Evolutionary conservation across 2,113 vertebrate species (phyloP).

Genomic region (Labrus mixtus): DNA sequence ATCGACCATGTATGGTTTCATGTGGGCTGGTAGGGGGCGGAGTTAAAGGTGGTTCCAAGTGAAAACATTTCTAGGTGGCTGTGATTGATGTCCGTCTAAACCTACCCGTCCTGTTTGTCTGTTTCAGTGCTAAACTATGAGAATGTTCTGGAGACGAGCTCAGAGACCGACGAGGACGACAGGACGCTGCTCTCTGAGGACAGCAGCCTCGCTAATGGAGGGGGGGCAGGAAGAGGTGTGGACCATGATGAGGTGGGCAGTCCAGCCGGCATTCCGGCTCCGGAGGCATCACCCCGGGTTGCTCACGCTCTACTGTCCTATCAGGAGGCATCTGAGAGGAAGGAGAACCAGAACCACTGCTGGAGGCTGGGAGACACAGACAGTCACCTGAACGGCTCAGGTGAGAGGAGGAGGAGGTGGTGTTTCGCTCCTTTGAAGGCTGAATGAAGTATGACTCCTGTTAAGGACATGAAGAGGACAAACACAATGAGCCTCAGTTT

Average conservation of each 20-base stretch:
- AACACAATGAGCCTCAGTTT: too few species aligned
- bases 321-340: constrained; percentile 87
- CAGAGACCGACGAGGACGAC: constrained; percentile 95
- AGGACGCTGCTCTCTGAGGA: constrained; percentile 90
- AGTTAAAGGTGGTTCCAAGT: too few species aligned
- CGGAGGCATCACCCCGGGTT: constrained; percentile 89
- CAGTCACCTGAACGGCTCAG: constrained; percentile 87
- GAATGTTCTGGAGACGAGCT: constrained; percentile 92
- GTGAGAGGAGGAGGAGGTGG: constrained; percentile 78
- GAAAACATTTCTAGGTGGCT: too few species aligned
- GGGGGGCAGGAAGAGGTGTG: constrained; percentile 1
- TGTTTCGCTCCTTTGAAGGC: too few species aligned
- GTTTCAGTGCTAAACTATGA: constrained; percentile 94
- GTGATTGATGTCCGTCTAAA: too few species aligned
- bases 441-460: too few species aligned
- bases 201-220: constrained; percentile 78
- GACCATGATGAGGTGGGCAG: constrained; percentile 87
- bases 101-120: background rate
- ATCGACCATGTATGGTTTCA: too few species aligned
- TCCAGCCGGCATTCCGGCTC: constrained; percentile 87
- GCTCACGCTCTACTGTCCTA: constrained; percentile 88
- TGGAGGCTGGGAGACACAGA: constrained; percentile 87
- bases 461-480: too few species aligned
- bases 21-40: too few species aligned
- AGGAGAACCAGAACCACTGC: constrained; percentile 81